Evolutionary conservation across 2,888 invertebrate genomes (phyloP), one percentile per base, ranked within the genome.

Genomic region (Hyppa rectilinea): DNA sequence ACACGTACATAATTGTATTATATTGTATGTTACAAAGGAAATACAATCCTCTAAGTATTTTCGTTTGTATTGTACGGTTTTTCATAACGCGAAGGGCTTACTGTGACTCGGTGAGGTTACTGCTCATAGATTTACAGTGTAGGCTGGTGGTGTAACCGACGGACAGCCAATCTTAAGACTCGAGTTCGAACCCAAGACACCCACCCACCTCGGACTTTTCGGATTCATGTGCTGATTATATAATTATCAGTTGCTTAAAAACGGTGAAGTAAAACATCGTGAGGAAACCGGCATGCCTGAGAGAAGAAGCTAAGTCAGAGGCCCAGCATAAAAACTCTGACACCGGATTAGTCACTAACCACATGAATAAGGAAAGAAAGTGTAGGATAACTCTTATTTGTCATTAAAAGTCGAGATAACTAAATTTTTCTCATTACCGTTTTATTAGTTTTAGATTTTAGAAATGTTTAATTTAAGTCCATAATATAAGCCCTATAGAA

Each of bases 1-100:
- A 43, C 58, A 76, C 49, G 38, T 67, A 63, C 49, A 49, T 71
- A 56, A 75, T 66, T 61, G 49, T 52, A 75, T 75, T 53, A 43
- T 70, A 70, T 71, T 60, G 43, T 71, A 26, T 40, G 60, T 43
- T 26, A 58, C 14, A 58, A 69, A 38, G 34, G 56, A 50, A 58
- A 52, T 50, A n/a, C 1, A 40, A 56, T 38, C 9, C 17, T 29
- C 23, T 69, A 38, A 26, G 31, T 71, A 67, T 26, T 29, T 58
- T 58, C 4, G n/a, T 55, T 49, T 34, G 23, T 36, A 36, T 40
- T 23, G 43, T 29, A 36, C 5, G 20, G 10, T 56, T 72, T 64
- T 49, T 56, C 56, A 56, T 65, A 72, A 31, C 36, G 50, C 10
- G 38, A 38, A 14, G 36, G 20, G 9, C 4, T 40, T 26, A 14